Conservation (phyloP, 2,113 vertebrate species). For the Hypomesus transpacificus region DNA sequence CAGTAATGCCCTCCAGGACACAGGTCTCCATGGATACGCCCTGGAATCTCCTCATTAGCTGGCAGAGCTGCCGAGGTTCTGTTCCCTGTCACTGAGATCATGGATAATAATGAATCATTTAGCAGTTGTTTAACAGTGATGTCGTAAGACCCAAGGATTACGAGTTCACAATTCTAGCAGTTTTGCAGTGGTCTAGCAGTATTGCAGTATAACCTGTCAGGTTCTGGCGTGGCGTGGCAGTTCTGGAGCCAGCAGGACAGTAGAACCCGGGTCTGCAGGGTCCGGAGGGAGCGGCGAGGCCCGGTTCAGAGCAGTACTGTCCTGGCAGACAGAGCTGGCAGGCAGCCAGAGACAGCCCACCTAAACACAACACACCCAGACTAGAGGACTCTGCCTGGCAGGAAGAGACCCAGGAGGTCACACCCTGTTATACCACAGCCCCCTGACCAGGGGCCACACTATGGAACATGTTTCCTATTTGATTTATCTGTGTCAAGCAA, state of each 20-base stretch:
- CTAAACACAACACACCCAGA: slow-evolving; percentile 42
- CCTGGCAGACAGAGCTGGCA: slow-evolving; percentile 70
- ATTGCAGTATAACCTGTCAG: slow-evolving; percentile 43
- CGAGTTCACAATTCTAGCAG: too few species aligned
- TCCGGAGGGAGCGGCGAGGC: slow-evolving; percentile 74
- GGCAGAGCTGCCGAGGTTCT: slow-evolving; percentile 15
- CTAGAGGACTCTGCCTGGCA: background rate
- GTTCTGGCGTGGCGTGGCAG: slow-evolving; percentile 62
- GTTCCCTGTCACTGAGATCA: slow-evolving; percentile 70
- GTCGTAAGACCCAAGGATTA: too few species aligned
- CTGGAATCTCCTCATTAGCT: slow-evolving; percentile 25
- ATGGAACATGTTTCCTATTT: background rate
- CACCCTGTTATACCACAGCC: background rate
- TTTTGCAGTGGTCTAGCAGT: too few species aligned
- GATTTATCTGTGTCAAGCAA: background rate
- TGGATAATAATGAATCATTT: slow-evolving; percentile 9
- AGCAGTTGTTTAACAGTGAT: too few species aligned
- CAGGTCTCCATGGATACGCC: slow-evolving; percentile 60
- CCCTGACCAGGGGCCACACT: background rate
- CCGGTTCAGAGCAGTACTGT: slow-evolving; percentile 66
- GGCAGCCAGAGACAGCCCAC: slow-evolving; percentile 53
- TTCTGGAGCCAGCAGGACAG: slow-evolving; percentile 70
- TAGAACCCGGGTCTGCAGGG: slow-evolving; percentile 76
- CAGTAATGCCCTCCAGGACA: slow-evolving; percentile 78
- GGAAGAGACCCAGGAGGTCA: background rate